Percentiles rank a stretch among this genome's conserved stretches.
Evolutionary conservation across 2,113 vertebrate genomes (phyloP).

Genomic region (Melospiza melodia): DNA sequence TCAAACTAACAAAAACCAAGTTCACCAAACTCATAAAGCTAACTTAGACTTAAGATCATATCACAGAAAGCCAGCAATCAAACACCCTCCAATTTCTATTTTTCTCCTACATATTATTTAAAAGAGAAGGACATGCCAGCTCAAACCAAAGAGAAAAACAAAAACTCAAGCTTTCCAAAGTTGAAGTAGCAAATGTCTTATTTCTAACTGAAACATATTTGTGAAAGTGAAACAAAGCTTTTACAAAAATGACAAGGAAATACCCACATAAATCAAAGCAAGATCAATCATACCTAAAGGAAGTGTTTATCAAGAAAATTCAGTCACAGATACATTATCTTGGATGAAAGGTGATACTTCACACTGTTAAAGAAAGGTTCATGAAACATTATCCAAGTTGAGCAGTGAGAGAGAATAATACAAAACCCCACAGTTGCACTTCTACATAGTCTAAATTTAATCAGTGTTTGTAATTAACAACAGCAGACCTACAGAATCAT

Average conservation of each 20-base stretch:
- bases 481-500: neutral
- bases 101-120: neutral
- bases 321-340: neutral
- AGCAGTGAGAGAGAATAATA: neutral
- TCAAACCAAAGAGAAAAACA: neutral
- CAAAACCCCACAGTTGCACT: rapidly evolving
- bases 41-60: neutral
- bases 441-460: neutral
- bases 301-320: neutral
- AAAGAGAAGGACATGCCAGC: neutral
- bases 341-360: neutral
- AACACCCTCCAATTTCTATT: neutral
- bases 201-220: neutral
- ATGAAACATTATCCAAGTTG: neutral
- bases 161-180: neutral
- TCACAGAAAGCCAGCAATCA: neutral
- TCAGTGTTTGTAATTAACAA: neutral
- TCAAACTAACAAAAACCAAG: neutral
- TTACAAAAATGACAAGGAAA: neutral
- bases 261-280: neutral
- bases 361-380: neutral
- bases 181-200: neutral
- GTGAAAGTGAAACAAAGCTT: neutral
- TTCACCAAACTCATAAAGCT: neutral
- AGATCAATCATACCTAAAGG: neutral